These are phyloP conservation scores for Pteruthius melanotis DNA, from an alignment of 2,113 vertebrate genomes.

Conservation along the genomic window DNA sequence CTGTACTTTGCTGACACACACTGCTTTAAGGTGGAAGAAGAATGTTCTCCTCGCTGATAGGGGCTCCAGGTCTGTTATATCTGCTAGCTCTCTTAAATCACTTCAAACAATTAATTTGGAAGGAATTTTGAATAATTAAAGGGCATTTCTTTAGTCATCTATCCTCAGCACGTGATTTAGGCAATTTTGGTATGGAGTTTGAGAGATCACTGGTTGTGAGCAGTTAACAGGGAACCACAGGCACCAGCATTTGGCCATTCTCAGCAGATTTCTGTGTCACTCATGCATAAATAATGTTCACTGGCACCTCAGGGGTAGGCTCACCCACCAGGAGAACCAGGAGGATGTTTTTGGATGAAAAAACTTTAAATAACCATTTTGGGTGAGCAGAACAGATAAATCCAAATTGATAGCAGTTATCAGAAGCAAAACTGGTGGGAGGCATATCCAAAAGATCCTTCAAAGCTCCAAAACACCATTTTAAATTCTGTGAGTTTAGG, in stretches of 20 bases:
- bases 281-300: background rate
- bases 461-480: background rate
- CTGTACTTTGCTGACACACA: background rate
- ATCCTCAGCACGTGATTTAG: fast-evolving
- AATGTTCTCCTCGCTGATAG: background rate
- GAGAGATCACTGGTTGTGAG: background rate
- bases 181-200: background rate
- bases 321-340: background rate
- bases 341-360: background rate
- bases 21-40: background rate
- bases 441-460: background rate
- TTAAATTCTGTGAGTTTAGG: background rate
- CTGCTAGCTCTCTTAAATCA: background rate
- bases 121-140: background rate
- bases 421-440: background rate
- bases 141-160: background rate
- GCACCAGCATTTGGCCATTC: background rate
- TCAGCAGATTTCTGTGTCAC: background rate
- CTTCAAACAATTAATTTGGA: background rate
- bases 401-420: background rate
- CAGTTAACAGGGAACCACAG: background rate
- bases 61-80: background rate
- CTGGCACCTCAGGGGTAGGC: background rate
- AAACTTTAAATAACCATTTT: background rate
- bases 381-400: background rate